Conservation (phyloP, 2,888 invertebrate genomes). For the Chymomyza procnemis region DNA sequence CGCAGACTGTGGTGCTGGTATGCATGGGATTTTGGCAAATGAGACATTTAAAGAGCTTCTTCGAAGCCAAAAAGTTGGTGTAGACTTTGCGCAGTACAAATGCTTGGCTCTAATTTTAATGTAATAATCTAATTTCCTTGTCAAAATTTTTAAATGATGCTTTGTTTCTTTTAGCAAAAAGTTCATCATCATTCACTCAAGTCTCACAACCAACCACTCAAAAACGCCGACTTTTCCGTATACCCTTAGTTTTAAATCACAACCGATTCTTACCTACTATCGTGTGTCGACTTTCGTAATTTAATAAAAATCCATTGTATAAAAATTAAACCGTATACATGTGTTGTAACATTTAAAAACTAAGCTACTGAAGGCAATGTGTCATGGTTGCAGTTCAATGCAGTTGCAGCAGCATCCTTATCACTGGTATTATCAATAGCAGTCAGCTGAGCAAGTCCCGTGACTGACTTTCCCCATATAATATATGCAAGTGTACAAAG, state of each 20-base stretch:
- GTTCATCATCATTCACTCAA: neutral
- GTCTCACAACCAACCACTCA: neutral
- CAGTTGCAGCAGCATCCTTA: constrained; percentile 30
- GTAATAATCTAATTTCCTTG: neutral
- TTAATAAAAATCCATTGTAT: constrained; percentile 69
- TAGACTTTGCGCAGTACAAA: constrained; percentile 12
- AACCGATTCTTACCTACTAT: constrained; percentile 35
- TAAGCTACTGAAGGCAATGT: neutral
- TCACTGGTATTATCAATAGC: constrained; percentile 8
- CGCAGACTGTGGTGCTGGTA: constrained; percentile 93
- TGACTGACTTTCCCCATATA: constrained; percentile 47
- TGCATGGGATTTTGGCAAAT: constrained; percentile 99
- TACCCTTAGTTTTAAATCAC: constrained; percentile 54
- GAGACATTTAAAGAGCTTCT: constrained; percentile 99
- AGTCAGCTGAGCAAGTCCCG: constrained; percentile 50
- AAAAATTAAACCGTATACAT: constrained; percentile 22
- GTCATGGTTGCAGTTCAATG: constrained; percentile 4
- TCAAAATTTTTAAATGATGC: neutral
- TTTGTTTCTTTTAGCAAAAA: neutral
- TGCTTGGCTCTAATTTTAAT: neutral
- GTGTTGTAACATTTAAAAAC: neutral
- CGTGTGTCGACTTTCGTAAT: constrained; percentile 44
- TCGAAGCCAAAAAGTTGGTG: constrained; percentile 99
- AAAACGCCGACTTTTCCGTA: constrained; percentile 14
- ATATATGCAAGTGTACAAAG: constrained; percentile 26